Conservation (phyloP, 2,888 invertebrate species). For the Melanophora roralis region DNA sequence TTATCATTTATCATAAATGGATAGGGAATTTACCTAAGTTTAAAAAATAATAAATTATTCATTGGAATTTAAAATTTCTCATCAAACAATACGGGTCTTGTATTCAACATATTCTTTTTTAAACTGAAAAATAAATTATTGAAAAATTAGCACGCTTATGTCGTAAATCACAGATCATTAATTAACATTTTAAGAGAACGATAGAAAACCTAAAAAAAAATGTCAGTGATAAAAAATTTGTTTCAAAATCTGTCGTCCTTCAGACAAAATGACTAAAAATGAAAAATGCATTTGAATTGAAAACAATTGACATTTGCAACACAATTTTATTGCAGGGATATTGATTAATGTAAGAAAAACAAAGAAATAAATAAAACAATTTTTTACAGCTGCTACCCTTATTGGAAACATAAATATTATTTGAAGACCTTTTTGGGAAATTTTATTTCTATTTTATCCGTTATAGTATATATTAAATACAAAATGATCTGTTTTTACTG, state of each 20-base stretch:
- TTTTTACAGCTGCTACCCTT: conserved; percentile 49
- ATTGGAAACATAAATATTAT: conserved; percentile 54
- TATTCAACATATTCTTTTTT: conserved; percentile 3
- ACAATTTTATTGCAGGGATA: conserved; percentile 40
- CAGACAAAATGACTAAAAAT: conserved; percentile 19
- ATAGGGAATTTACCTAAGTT: no score
- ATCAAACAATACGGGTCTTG: conserved; percentile 4
- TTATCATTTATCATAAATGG: no score
- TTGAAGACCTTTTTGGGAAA: conserved; percentile 42
- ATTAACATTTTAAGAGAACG: conserved; percentile 35
- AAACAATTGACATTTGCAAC: conserved; percentile 33
- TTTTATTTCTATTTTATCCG: not conserved
- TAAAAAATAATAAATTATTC: no score
- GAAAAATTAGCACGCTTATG: conserved; percentile 60
- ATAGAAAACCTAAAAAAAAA: conserved; percentile 34
- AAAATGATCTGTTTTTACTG: conserved; percentile 25
- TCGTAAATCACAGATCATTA: conserved; percentile 54
- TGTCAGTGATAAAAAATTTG: conserved; percentile 46
- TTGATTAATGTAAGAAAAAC: not conserved
- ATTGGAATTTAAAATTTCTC: no score
- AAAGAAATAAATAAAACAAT: conserved; percentile 3
- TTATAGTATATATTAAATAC: not conserved
- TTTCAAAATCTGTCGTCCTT: not conserved
- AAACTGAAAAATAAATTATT: conserved; percentile 12
- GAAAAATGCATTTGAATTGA: conserved; percentile 46